phyloP scores from a whole-genome alignment of 2,113 vertebrate genomes.

The Trochalopteron elliotii region DNA sequence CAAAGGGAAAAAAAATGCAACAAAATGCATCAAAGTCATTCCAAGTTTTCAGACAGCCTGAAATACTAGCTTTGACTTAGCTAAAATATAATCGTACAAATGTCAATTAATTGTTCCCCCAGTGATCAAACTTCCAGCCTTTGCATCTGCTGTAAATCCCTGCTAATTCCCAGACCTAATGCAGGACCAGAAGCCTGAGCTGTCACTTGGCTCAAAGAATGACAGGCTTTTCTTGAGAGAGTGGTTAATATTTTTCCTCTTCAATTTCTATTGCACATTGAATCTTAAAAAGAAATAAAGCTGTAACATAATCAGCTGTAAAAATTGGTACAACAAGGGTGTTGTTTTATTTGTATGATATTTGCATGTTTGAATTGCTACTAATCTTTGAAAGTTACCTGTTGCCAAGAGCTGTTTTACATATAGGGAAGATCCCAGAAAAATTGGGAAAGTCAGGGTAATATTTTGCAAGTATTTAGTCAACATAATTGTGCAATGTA shows the following conservation, averaged over 20 bases:
- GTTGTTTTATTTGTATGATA: not conserved
- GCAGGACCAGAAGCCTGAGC: not conserved
- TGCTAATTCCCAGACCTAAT: not conserved
- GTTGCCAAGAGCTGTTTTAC: not conserved
- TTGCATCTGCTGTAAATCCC: not conserved
- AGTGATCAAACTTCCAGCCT: not conserved
- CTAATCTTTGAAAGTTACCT: not conserved
- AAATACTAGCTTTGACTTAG: conserved; percentile 3
- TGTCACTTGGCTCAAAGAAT: not conserved
- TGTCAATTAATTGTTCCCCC: conserved; percentile 11
- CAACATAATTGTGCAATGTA: not conserved
- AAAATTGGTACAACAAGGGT: not conserved
- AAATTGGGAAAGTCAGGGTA: not conserved
- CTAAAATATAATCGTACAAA: not conserved
- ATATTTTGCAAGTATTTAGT: not conserved
- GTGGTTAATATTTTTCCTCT: not conserved
- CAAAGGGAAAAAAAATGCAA: conserved; percentile 15
- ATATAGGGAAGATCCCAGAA: not conserved
- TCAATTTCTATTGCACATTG: not conserved
- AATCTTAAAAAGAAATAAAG: not conserved
- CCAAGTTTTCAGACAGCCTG: not conserved
- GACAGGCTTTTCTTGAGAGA: not conserved
- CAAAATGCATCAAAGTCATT: not conserved
- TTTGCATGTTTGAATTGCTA: not conserved
- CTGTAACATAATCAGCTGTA: not conserved